These are phyloP conservation scores for Pristionchus pacificus DNA, from an alignment of 1,140 invertebrate genomes.

Conservation along the genomic window DNA sequence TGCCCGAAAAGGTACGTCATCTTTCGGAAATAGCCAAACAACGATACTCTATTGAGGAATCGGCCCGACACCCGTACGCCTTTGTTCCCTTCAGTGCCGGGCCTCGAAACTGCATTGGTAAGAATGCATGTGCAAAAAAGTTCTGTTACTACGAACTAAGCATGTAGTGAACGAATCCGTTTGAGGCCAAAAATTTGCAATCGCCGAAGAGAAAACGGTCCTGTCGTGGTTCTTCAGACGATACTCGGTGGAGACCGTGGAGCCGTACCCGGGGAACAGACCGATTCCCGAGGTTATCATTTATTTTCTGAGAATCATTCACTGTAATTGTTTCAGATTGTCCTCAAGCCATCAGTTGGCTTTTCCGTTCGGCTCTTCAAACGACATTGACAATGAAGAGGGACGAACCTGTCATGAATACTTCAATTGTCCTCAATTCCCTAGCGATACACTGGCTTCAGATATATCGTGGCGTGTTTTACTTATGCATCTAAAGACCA, in stretches of 20 bases:
- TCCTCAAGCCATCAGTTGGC: too few relatives aligned
- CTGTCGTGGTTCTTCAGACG: slow-evolving; percentile 78
- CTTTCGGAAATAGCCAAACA: too few relatives aligned
- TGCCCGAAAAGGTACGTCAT: slow-evolving; percentile 74
- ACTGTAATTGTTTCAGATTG: too few relatives aligned
- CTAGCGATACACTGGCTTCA: too few relatives aligned
- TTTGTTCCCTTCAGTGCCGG: slow-evolving; percentile 57
- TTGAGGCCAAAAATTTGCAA: slow-evolving; percentile 72
- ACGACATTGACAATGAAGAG: too few relatives aligned
- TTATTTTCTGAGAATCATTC: too few relatives aligned
- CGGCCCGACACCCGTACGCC: slow-evolving; percentile 57
- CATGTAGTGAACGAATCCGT: slow-evolving; percentile 2
- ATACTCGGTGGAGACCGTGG: slow-evolving; percentile 57
- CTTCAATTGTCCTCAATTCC: too few relatives aligned
- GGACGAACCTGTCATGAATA: too few relatives aligned
- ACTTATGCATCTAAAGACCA: too few relatives aligned
- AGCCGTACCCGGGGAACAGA: slow-evolving; percentile 24
- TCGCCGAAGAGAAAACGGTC: slow-evolving; percentile 78
- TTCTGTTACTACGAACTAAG: background rate
- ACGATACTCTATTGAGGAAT: too few relatives aligned
- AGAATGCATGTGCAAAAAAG: background rate
- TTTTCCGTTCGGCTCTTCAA: too few relatives aligned
- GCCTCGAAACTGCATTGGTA: slow-evolving; percentile 56
- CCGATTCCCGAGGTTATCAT: slow-evolving; percentile 35
- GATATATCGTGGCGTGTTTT: too few relatives aligned